These are phyloP conservation scores for Cosmia trapezina DNA, from an alignment of 2,888 invertebrate species.

Conservation along the genomic window DNA sequence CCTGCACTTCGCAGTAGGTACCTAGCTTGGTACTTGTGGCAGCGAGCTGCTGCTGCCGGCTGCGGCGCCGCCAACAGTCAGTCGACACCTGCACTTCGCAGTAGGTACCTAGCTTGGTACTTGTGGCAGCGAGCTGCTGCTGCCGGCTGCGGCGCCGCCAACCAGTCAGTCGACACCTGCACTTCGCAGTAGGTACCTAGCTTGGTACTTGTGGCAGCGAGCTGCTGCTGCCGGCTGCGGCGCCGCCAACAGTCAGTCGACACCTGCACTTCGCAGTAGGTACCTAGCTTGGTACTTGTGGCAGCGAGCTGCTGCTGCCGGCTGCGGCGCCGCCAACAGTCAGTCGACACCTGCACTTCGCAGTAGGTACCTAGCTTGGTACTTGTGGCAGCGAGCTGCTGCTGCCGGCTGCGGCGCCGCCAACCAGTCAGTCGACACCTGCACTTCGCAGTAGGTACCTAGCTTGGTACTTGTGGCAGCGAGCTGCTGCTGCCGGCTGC, in stretches of 20 bases:
- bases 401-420: neutral
- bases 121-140: neutral
- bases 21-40: too few relatives aligned
- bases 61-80: neutral
- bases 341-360: neutral
- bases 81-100: neutral
- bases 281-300: too few relatives aligned
- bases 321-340: neutral
- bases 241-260: neutral
- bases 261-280: neutral
- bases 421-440: neutral
- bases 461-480: too few relatives aligned
- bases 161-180: neutral
- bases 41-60: neutral
- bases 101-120: too few relatives aligned
- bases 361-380: too few relatives aligned
- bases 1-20: neutral
- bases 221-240: neutral
- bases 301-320: neutral
- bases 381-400: neutral
- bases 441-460: neutral
- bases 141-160: neutral
- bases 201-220: neutral
- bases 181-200: too few relatives aligned
- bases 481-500: neutral